Base-by-base conservation (phyloP, 2,888 invertebrate genomes). In the Drosophila putrida region DNA sequence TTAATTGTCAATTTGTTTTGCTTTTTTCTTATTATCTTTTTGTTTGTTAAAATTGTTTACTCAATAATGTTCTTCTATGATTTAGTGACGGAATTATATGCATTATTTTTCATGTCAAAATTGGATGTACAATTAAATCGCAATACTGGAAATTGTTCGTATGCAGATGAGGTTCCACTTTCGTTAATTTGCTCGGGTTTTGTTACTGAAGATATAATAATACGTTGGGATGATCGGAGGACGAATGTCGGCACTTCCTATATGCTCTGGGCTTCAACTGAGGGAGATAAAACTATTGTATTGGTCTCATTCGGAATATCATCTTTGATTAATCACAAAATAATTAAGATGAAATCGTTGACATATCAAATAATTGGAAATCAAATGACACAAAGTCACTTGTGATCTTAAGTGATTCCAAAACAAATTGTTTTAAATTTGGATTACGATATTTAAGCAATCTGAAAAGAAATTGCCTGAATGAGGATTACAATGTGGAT, bases 121-220 rank as follows among this genome's bases (percentile, higher is more conserved):
- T 10, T 2, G 4, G 2, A 35, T 4, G 35, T 11, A 36, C 50
- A 20, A 8, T 35, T 38, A 6, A 10, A 25, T 41, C 27, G 28
- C 9, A 55, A 55, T 13, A 55, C 55, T 10, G 55, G 55, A 3
- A 55, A 55, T 10, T 55, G 55, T 55, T 55, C 55, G 5, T 55
- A 55, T 55, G 55, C 55, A 1, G 25, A 55, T 44, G 43, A n/a
- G 0, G 33, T 55, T 10, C n/a, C 33, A n/a, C 33, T 55, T 3
- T 28, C 33, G 10, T 33, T n/a, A 6, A 33, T 55, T 10, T 55
- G 55, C 10, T 11, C 39, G 11, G 54, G 36, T n/a, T n/a, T 15
- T 5, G 13, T 54, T 9, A 55, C 41, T 6, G 43, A 33, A 10
- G 54, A 54, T 20, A 33, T 43, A 10, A 2, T 33, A 2, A 4